A percentile compares a stretch with the other conserved stretches of the same genome.
Conservation (phyloP, 2,113 vertebrate species). For the Reinhardtius hippoglossoides region DNA sequence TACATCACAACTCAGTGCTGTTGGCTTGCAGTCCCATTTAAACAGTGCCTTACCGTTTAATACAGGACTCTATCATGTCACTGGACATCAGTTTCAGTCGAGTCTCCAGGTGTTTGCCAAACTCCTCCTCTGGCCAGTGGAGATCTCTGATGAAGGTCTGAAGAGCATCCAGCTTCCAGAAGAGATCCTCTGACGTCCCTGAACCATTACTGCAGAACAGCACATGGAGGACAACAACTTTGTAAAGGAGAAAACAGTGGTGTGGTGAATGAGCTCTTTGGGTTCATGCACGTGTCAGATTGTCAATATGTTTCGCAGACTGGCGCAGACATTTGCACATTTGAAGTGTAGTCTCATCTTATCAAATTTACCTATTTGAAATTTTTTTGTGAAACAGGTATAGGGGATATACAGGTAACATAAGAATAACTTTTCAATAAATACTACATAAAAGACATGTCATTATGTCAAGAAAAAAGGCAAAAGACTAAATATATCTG, state of each 20-base stretch:
- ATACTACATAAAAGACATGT: neutral
- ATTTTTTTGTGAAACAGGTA: too few relatives aligned
- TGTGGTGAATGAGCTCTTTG: neutral
- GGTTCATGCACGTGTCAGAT: neutral
- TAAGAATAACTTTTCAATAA: neutral
- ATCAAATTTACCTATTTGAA: too few relatives aligned
- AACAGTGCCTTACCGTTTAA: slow-evolving; percentile 87
- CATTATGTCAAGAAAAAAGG: too few relatives aligned
- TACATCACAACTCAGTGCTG: neutral
- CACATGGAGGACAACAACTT: neutral
- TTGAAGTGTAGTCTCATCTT: too few relatives aligned
- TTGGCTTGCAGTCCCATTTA: neutral
- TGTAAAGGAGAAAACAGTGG: neutral
- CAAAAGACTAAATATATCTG: neutral
- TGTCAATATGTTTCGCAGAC: neutral
- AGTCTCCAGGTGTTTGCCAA: slow-evolving; percentile 96
- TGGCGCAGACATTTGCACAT: neutral
- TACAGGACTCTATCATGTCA: slow-evolving; percentile 99
- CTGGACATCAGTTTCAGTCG: slow-evolving; percentile 98
- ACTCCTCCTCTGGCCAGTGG: slow-evolving; percentile 99
- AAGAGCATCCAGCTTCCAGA: slow-evolving; percentile 98
- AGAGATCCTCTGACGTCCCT: slow-evolving; percentile 96
- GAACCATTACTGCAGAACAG: slow-evolving; percentile 91
- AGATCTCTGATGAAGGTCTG: slow-evolving; percentile 98
- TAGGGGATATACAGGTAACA: neutral